Evolutionary conservation across 1,140 invertebrate genomes (phyloP), one percentile per base, ranked within the genome.

Genomic region (Leptopilina clavipes): DNA sequence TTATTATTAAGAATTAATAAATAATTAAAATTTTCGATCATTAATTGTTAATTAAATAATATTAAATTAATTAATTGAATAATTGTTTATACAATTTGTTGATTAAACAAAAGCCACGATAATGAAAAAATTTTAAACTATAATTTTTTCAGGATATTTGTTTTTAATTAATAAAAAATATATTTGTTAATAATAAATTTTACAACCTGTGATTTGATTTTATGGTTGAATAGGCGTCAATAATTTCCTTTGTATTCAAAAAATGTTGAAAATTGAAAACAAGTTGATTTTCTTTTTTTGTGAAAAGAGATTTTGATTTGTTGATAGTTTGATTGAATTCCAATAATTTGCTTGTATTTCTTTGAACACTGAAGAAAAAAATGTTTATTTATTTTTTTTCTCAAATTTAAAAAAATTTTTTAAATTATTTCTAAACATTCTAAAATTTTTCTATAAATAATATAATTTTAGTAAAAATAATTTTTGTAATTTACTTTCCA

Each of bases 241-340:
- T 54, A 18, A 81, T 59, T 37, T 43, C 48, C 8, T 79, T 70
- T 0, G 77, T 72, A 7, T 70, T 73, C 1, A 76, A 43, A 9
- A 74, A 79, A 7, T 81, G 79, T 40, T 70, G 74, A 18, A 81
- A 81, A 31, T 75, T 65, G 9, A 79, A 79, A 17, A 74, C 17
- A 1, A 74, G 12, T 25, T 70, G 56, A 0, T 44, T 31, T 0
- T 54, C 70, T 25, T 74, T 72, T 19, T 70, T 81, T 6, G 3
- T 37, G 14, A 79, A 79, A 1, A 76, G 9, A 7, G 5, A 11
- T 40, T 65, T 2, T 19, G 37, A 3, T 37, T 10, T 18, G 9
- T 40, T 11, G 11, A 2, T 14, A 17, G 5, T 17, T 75, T 44
- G 8, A 44, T 77, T 0, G 0, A 6, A n/a, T 1, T 31, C 12